phyloP scores from a whole-genome alignment of 53 echinoderm and acorn worm genomes.

The Holothuria leucospilota region DNA sequence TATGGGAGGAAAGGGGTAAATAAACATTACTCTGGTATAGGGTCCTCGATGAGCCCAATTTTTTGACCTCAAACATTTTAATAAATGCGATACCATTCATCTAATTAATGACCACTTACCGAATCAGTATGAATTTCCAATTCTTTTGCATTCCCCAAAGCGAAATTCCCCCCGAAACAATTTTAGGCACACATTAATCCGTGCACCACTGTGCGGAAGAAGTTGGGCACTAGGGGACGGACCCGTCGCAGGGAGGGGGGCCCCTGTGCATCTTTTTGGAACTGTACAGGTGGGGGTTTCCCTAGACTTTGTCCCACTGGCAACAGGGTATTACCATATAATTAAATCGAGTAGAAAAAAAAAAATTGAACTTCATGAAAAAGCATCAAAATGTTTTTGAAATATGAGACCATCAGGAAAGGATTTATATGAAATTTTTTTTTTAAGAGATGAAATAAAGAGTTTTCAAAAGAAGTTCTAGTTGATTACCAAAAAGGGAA shows the following conservation, averaged over 20 bases:
- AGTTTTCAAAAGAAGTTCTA: too few relatives aligned
- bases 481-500: too few relatives aligned
- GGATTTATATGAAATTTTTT: too few relatives aligned
- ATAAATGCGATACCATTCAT: too few relatives aligned
- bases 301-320: constrained; percentile 78
- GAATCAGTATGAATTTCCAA: constrained; percentile 96
- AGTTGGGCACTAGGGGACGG: constrained; percentile 46
- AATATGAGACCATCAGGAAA: too few relatives aligned
- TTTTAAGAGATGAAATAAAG: too few relatives aligned
- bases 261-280: constrained; percentile 94
- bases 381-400: background rate
- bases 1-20: background rate
- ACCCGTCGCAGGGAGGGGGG: constrained; percentile 87
- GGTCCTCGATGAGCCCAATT: too few relatives aligned
- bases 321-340: constrained; percentile 89
- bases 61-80: too few relatives aligned
- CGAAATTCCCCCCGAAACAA: constrained; percentile 92
- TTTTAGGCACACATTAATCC: constrained; percentile 82
- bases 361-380: background rate
- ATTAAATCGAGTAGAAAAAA: constrained; percentile 62
- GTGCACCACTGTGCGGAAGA: constrained; percentile 77
- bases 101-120: constrained; percentile 63
- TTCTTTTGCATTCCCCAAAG: constrained; percentile 99
- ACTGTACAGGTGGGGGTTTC: constrained; percentile 83
- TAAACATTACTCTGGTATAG: too few relatives aligned